Base-by-base conservation (phyloP, 2,797 vertebrate species). In the Trematomus bernacchii region DNA sequence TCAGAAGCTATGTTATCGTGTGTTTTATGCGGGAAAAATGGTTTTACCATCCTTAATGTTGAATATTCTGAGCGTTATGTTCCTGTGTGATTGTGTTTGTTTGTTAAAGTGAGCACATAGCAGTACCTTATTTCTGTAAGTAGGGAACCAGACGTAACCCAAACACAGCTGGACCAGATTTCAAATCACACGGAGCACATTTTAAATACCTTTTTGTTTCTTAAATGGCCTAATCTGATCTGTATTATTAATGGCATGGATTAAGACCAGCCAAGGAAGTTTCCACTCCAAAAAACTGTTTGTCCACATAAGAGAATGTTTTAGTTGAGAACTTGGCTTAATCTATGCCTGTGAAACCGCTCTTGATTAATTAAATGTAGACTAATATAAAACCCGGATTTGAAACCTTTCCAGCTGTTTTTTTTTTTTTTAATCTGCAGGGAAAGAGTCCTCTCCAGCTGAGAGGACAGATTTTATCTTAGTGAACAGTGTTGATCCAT, bases 11-110 rank as follows among this genome's bases (percentile, higher is more conserved):
- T 87, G 84, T 92, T 90, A 85, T 97, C 96, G 96, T 96, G 96
- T 74, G 72, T 76, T 44, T 85, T 90, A 83, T 83, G 64, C 68
- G 55, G 33, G 37, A 85, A 94, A 18, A 93, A 96, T 96, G 95
- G 96, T 98, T 99, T 98, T 97, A 96, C 96, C 97, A 97, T 97
- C 97, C 95, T 97, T 91, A 91, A 95, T 97, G 97, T 98, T 97
- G 95, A 96, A 96, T 93, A 96, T 96, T 96, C 96, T 95, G 96
- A 97, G 96, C 96, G 94, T 95, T 96, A 93, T 94, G 95, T 97
- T 95, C 95, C 96, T 75, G 90, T 89, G 89, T 84, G 86, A 86
- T 71, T 87, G 87, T 90, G 82, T 85, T 61, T 90, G 82, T 85
- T 63, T 93, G 92, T 92, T 74, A 60, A 85, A 96, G 95, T 97